Evolutionary conservation across 1,140 invertebrate genomes (phyloP), one percentile per base, ranked within the genome.

Genomic region (Procambarus clarkii): DNA sequence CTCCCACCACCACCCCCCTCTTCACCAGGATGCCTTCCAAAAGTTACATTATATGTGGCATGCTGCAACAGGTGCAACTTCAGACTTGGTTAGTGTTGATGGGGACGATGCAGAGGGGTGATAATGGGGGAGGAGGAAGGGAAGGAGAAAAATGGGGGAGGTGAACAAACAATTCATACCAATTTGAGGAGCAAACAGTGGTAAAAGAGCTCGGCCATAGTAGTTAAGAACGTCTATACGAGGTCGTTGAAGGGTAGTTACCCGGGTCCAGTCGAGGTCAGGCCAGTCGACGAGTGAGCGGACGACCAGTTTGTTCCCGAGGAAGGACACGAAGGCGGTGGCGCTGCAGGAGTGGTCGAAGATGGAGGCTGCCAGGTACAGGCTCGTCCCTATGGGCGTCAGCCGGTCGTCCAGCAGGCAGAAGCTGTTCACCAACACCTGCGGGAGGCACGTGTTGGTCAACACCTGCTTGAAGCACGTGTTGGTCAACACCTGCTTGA

Each of bases 321-420:
- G 95, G 94, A 99, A 99, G 44, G 96, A 96, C 58, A 97, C 97
- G 13, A 97, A 96, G 0, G 97, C 97, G 95, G 98, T 98, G 3
- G 98, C 98, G 83, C 96, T 94, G 94, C 98, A 99, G 86, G 97
- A 98, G 94, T 99, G 98, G 94, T 99, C 97, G 82, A 98, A 95
- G 46, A 98, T 95, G 0, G 98, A 98, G 0, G 97, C 96, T 18
- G 96, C 97, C 92, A 98, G 94, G 94, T 98, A 99, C 91, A 99
- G 96, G 9, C 97, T 98, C 15, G 96, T 97, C 2, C 97, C 98
- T 77, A 98, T 96, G 48, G 96, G 96, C 86, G 97, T 86, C 96
- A 98, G 96, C 93, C 98, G 97, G 64, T 95, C 95, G 94, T 98
- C 97, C 77, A 97, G 95, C 86, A 98, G 97, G 93, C 97, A 97